Conservation (phyloP, 2,113 vertebrate genomes). For the Felis catus region DNA sequence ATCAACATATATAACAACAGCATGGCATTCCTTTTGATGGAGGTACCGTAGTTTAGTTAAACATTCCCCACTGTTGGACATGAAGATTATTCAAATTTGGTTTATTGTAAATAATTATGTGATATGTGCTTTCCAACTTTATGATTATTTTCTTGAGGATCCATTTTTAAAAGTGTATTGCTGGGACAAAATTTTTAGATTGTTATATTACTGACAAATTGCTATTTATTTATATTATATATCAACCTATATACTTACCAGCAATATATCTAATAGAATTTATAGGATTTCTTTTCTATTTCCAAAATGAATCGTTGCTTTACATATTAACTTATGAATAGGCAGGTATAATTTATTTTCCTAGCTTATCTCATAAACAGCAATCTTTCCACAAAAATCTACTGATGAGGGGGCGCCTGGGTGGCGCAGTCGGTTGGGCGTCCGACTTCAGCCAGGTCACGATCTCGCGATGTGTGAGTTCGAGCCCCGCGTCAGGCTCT, state of each 20-base stretch:
- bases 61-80: background rate
- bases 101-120: background rate
- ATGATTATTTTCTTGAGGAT: background rate
- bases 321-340: background rate
- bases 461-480: too few species aligned
- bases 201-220: conserved; percentile 1
- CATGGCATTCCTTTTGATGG: background rate
- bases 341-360: background rate
- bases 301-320: background rate
- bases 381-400: background rate
- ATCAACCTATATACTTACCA: background rate
- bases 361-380: background rate
- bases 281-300: background rate
- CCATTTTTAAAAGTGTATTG: background rate
- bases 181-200: background rate
- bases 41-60: background rate
- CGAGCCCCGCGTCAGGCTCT: too few species aligned
- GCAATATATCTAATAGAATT: background rate
- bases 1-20: background rate
- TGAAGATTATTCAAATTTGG: background rate
- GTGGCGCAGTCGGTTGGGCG: too few species aligned
- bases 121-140: background rate
- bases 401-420: too few species aligned
- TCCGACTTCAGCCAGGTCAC: too few species aligned
- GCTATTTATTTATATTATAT: background rate